Base-by-base conservation (phyloP, 2,888 invertebrate species). In the Iphiclides podalirius region DNA sequence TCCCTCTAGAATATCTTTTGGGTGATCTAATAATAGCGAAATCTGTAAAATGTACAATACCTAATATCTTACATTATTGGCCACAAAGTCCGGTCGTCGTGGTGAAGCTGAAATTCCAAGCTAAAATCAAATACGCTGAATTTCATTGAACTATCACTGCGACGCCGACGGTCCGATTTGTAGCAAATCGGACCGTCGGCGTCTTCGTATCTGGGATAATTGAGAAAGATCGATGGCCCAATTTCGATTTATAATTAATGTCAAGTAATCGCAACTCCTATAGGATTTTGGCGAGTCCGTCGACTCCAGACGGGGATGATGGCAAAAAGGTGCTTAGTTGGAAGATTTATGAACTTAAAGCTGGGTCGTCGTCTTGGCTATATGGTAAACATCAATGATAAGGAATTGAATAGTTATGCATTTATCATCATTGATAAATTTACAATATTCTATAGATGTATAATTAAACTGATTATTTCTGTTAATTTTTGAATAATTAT, bases 261-360 rank as follows among this genome's bases (percentile, higher is more conserved):
- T 52, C 47, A 54, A 48, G 35, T 49, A 44, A 34, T 34, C 31
- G 33, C 20, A 38, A 33, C 28, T 48, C 38, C 33, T 39, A 40
- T 40, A 40, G 50, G 40, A 44, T 44, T 43, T 35, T 44, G n/a
- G 14, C 17, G 34, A 42, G 46, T 37, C 33, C 52, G 20, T 54
- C 47, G 53, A 55, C 55, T 44, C 44, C 46, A 38, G 38, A 31
- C 42, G 45, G 57, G 59, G 51, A 52, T 55, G 47, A 60, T 60
- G 63, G 33, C 58, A 47, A 55, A 55, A 53, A 58, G 54, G 37
- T 47, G 48, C 53, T 59, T 53, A 52, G 60, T 42, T 59, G 47
- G 52, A 61, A 63, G 63, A 70, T 67, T 67, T 67, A 70, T 47
- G 64, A 57, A 57, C 59, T 63, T 57, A 66, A 63, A 65, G 53